A percentile compares a stretch with the other conserved stretches of the same genome.
These are phyloP conservation scores for Dipodomys ordii DNA, from an alignment of 2,113 vertebrate genomes.

Conservation along the genomic window DNA sequence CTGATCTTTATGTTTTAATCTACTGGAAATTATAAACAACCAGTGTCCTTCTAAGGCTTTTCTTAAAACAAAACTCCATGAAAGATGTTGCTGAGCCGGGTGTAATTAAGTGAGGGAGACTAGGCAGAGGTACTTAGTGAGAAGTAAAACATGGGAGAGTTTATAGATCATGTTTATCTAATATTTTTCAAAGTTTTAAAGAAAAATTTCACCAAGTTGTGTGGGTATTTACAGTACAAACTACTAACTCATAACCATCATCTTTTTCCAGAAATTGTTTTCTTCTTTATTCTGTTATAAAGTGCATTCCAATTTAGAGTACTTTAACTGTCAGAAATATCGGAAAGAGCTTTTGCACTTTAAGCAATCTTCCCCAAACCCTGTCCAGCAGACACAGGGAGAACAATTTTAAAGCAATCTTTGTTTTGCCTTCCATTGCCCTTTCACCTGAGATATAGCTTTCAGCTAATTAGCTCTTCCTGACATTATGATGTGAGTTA, in stretches of 20 bases:
- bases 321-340: slow-evolving; percentile 80
- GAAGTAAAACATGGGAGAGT: neutral
- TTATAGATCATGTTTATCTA: neutral
- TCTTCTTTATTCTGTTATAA: slow-evolving; percentile 58
- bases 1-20: neutral
- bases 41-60: neutral
- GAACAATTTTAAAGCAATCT: slow-evolving; percentile 71
- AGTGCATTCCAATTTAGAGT: slow-evolving; percentile 70
- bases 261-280: slow-evolving; percentile 56
- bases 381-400: slow-evolving; percentile 60
- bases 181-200: slow-evolving; percentile 41
- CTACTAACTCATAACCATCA: slow-evolving; percentile 26
- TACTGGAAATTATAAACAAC: neutral
- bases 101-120: neutral
- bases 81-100: neutral
- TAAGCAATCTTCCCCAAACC: slow-evolving; percentile 69
- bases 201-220: slow-evolving; percentile 11
- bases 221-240: slow-evolving; percentile 42
- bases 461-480: slow-evolving; percentile 76
- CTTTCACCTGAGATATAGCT: slow-evolving; percentile 72
- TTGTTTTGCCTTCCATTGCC: slow-evolving; percentile 73
- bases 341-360: slow-evolving; percentile 72
- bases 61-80: neutral
- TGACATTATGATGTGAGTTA: slow-evolving; percentile 57
- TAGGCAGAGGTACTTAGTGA: neutral